Percentiles rank a stretch among this genome's conserved stretches.
These are phyloP conservation scores for Agrotis segetum DNA, from an alignment of 2,888 invertebrate species.

Conservation along the genomic window DNA sequence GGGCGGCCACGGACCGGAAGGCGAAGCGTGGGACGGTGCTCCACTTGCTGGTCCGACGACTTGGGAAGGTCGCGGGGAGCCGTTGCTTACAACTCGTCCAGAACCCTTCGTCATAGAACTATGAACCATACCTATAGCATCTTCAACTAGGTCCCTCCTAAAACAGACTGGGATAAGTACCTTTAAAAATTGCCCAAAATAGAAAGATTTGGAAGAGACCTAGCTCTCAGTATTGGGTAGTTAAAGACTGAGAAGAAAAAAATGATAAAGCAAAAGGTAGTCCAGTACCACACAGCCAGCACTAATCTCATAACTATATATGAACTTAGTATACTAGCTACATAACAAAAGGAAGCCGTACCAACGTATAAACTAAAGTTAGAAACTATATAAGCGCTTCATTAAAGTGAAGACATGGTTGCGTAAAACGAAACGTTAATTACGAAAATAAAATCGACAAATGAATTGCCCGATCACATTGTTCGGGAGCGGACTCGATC, in stretches of 20 bases:
- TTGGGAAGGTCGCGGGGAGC: conserved; percentile 53
- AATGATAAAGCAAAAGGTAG: conserved; percentile 1
- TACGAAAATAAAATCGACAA: conserved; percentile 55
- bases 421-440: conserved; percentile 53
- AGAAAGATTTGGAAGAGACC: no score
- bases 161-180: not conserved
- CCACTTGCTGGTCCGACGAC: conserved; percentile 43
- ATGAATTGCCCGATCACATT: conserved; percentile 54
- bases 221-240: no score
- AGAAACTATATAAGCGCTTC: conserved; percentile 45
- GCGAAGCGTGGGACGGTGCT: conserved; percentile 49
- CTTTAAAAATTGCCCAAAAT: not conserved
- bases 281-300: conserved; percentile 7
- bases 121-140: not conserved
- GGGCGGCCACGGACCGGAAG: conserved; percentile 56
- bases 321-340: conserved; percentile 38
- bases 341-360: conserved; percentile 49
- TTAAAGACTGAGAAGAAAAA: no score
- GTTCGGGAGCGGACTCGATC: conserved; percentile 58
- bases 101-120: conserved; percentile 22
- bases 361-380: conserved; percentile 35
- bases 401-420: conserved; percentile 46
- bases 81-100: conserved; percentile 30
- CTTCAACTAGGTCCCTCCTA: not conserved
- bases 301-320: conserved; percentile 37